Conservation (phyloP, 2,888 invertebrate genomes). For the Sceliomorpha sp. region DNA sequence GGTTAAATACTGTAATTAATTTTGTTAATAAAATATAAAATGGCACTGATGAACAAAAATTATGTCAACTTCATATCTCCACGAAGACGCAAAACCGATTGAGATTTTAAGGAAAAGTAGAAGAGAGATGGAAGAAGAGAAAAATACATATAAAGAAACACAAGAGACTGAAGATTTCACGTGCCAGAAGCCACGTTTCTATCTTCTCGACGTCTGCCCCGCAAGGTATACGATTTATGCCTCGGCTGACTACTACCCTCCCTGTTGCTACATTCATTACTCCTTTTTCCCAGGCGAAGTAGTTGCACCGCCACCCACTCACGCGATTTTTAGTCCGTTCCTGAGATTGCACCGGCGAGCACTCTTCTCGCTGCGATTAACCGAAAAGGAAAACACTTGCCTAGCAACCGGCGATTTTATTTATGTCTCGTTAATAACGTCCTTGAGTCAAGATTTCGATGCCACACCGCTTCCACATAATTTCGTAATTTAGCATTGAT, state of each 20-base stretch:
- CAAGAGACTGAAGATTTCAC: constrained; percentile 41
- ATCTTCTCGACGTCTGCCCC: constrained; percentile 73
- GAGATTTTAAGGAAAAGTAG: constrained; percentile 41
- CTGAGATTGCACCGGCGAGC: constrained; percentile 41
- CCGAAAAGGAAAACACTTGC: constrained; percentile 31
- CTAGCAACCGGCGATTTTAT: constrained; percentile 26
- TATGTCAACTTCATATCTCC: constrained; percentile 15
- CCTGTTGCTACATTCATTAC: constrained; percentile 53
- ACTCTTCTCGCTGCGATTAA: constrained; percentile 44
- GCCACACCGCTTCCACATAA: too few species aligned
- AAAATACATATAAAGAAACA: too few species aligned
- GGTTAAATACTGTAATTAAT: too few species aligned
- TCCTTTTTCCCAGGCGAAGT: constrained; percentile 38
- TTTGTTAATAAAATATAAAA: too few species aligned
- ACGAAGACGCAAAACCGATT: constrained; percentile 47
- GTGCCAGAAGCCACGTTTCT: constrained; percentile 67
- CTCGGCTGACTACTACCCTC: constrained; percentile 67
- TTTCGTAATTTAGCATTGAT: too few species aligned
- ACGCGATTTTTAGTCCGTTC: constrained; percentile 47
- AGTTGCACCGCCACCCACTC: constrained; percentile 31
- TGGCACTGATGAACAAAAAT: too few species aligned
- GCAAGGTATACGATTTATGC: constrained; percentile 74
- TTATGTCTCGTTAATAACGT: constrained; percentile 26
- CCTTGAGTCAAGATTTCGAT: too few species aligned
- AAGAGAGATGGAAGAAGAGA: constrained; percentile 25